Base-by-base conservation (phyloP, 2,797 vertebrate genomes). In the Melanotaenia trifasciata region DNA sequence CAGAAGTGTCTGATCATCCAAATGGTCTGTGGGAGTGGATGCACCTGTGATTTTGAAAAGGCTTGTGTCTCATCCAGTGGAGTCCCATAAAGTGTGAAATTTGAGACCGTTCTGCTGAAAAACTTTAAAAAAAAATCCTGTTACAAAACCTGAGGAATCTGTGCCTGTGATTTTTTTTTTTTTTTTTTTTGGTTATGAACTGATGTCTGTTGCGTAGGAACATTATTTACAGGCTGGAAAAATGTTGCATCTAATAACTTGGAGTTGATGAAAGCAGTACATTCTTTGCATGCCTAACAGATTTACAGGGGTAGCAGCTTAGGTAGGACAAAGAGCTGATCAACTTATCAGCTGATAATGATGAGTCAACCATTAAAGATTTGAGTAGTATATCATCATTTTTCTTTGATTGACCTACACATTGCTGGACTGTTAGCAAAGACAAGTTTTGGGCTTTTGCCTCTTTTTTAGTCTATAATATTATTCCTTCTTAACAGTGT, bases 81-180 rank as follows among this genome's bases (percentile, higher is more conserved):
- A 70, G 65, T 79, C 84, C 77, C 68, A 72, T 88, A 83, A 90
- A 91, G 81, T 85, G 78, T 89, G 92, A 92, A 92, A 92, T 81
- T 73, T 0, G 84, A 93, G 85, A 85, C 72, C 24, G 2, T 56
- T 64, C 76, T 77, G 76, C 66, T 54, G 77, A 67, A 82, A 85
- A 82, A 87, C 59, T 80, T 81, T 12, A 4, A 30, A 30, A 78
- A 92, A 86, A 89, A 93, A 92, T 93, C 88, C 84, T 58, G 72
- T 88, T 78, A 84, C 86, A 80, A 14, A 1, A 72, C 32, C 56
- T 61, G 67, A 56, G 67, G 71, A 81, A 81, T 71, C 77, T 20
- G 43, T 6, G 64, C 26, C 77, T 70, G 74, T 66, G 74, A 78
- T 80, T 87, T 43, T 18, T 38, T 38, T 36, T 36, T 36, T 12